Conservation (phyloP, 2,113 vertebrate species). For the Anguilla japonica region DNA sequence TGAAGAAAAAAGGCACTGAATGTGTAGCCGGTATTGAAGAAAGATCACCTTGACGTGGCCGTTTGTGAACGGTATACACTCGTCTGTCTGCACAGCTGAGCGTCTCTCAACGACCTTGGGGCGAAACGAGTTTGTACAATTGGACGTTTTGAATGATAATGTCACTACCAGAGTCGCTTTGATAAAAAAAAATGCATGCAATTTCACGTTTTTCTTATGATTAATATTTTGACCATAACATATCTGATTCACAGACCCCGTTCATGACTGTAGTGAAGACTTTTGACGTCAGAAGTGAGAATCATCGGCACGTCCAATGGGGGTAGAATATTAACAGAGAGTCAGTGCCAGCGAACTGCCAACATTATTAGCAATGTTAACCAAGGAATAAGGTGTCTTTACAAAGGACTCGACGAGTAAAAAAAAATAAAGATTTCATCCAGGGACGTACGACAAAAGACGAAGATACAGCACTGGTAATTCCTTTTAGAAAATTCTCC, state of each 20-base stretch:
- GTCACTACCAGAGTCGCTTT: slow-evolving; percentile 10
- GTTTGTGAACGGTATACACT: neutral
- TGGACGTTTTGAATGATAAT: slow-evolving; percentile 11
- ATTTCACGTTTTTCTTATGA: slow-evolving; percentile 32
- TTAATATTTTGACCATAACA: slow-evolving; percentile 42
- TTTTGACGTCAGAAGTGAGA: slow-evolving; percentile 80
- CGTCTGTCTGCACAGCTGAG: neutral
- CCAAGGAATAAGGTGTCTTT: slow-evolving; percentile 58
- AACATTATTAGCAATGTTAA: slow-evolving; percentile 63
- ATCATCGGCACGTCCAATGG: slow-evolving; percentile 74
- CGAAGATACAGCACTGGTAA: slow-evolving; percentile 40
- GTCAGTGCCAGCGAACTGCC: slow-evolving; percentile 62
- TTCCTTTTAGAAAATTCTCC: slow-evolving; percentile 8
- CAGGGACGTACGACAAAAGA: slow-evolving; percentile 36
- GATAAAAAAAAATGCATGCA: slow-evolving; percentile 11
- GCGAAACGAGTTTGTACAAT: neutral
- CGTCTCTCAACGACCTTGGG: neutral
- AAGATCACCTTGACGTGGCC: slow-evolving; percentile 2
- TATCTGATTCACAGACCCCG: slow-evolving; percentile 59
- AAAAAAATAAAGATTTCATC: slow-evolving; percentile 41
- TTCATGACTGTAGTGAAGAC: slow-evolving; percentile 76
- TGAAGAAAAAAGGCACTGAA: neutral
- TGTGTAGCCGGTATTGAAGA: neutral
- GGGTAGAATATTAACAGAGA: slow-evolving; percentile 72
- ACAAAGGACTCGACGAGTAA: slow-evolving; percentile 50